These are phyloP conservation scores for Anoplophora glabripennis DNA, from an alignment of 1,140 invertebrate genomes.

Conservation along the genomic window DNA sequence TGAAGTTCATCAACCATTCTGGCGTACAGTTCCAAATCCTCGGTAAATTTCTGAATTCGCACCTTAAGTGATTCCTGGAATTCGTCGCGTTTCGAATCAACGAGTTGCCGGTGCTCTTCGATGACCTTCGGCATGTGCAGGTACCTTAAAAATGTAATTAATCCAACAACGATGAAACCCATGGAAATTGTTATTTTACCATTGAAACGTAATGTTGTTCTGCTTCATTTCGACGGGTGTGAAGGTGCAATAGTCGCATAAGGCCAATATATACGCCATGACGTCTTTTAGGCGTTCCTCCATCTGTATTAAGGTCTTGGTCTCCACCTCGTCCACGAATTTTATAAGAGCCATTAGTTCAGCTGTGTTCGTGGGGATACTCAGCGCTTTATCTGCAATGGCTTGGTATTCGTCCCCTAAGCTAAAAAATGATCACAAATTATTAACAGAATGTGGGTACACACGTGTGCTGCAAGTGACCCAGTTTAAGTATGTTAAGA, in stretches of 20 bases:
- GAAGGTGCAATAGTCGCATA: conserved; percentile 76
- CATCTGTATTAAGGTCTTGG: conserved; percentile 67
- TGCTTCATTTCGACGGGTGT: conserved; percentile 81
- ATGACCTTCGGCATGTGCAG: conserved; percentile 75
- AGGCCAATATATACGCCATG: conserved; percentile 67
- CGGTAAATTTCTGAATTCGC: conserved; percentile 66
- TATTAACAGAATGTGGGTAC: not conserved
- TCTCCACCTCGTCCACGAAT: conserved; percentile 75
- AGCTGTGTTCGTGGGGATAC: conserved; percentile 76
- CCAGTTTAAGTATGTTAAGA: too few relatives aligned
- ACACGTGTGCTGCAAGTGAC: too few relatives aligned
- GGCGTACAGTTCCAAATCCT: conserved; percentile 77
- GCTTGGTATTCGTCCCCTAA: conserved; percentile 81
- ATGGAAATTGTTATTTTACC: conserved; percentile 52
- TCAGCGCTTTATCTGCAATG: conserved; percentile 76
- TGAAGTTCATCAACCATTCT: conserved; percentile 84
- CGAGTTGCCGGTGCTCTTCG: conserved; percentile 75
- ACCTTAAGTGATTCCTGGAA: conserved; percentile 78
- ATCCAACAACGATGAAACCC: not conserved
- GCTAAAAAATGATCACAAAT: conserved; percentile 52
- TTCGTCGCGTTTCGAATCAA: conserved; percentile 79
- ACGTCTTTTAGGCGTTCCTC: conserved; percentile 69
- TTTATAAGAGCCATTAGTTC: conserved; percentile 79
- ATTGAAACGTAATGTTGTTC: conserved; percentile 83
- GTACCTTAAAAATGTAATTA: conserved; percentile 22